These are phyloP conservation scores for Monopis laevigella DNA, from an alignment of 2,888 invertebrate genomes.

Conservation along the genomic window DNA sequence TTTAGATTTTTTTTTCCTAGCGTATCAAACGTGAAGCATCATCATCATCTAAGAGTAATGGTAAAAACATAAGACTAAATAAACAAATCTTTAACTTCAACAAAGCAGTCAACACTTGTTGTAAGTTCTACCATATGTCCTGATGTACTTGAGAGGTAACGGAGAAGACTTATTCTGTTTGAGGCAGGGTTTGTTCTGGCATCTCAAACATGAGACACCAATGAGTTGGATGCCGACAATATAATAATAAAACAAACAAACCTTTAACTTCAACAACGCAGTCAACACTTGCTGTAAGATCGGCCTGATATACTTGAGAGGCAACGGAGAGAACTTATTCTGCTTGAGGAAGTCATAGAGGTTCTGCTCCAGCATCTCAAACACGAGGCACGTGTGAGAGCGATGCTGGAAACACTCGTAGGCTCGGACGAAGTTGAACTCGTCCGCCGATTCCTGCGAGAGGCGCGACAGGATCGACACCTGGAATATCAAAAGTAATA, in stretches of 20 bases:
- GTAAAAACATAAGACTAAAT: too few relatives aligned
- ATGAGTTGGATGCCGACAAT: constrained; percentile 99
- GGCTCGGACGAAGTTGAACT: constrained; percentile 99
- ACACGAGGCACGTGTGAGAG: constrained; percentile 98
- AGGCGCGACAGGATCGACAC: constrained; percentile 91
- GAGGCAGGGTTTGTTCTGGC: constrained; percentile 98
- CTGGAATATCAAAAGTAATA: constrained; percentile 49
- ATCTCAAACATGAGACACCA: constrained; percentile 99
- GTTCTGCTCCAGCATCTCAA: constrained; percentile 99
- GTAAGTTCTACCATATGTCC: constrained; percentile 98
- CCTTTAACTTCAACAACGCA: constrained; percentile 89
- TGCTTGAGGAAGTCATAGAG: constrained; percentile 99
- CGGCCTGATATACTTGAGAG: constrained; percentile 97
- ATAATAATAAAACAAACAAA: constrained; percentile 54
- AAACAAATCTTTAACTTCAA: constrained; percentile 83
- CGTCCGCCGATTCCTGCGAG: constrained; percentile 97
- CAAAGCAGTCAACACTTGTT: constrained; percentile 92
- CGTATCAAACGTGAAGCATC: too few relatives aligned
- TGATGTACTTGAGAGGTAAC: constrained; percentile 96
- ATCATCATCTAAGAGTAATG: too few relatives aligned
- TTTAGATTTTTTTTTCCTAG: too few relatives aligned
- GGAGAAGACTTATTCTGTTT: constrained; percentile 99
- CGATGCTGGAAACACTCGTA: constrained; percentile 99
- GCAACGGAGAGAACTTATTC: constrained; percentile 99
- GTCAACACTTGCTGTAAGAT: constrained; percentile 97